These are phyloP conservation scores for Apamea monoglypha DNA, from an alignment of 2,888 invertebrate species.

Conservation along the genomic window DNA sequence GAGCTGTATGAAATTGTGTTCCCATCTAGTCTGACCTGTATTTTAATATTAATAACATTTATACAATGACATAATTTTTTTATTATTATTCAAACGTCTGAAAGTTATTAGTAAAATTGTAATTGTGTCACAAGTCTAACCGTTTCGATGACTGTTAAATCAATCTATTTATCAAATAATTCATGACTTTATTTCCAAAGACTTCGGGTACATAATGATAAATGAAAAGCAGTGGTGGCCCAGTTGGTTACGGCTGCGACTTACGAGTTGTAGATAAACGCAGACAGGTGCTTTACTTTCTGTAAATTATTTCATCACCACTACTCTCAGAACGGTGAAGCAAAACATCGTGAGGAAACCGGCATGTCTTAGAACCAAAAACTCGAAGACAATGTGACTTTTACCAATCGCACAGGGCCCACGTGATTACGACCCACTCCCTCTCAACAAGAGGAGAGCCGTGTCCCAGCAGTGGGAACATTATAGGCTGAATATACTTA, in stretches of 20 bases:
- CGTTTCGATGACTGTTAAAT: neutral
- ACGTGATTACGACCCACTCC: neutral
- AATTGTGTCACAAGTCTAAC: neutral
- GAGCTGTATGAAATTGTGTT: conserved; percentile 16
- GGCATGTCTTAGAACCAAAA: neutral
- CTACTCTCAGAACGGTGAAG: neutral
- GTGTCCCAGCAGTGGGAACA: too few species aligned
- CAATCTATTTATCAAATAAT: neutral
- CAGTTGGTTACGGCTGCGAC: neutral
- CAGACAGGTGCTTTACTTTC: neutral
- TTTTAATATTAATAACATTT: conserved; percentile 18
- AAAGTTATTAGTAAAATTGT: neutral
- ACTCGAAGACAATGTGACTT: neutral
- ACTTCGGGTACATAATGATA: conserved; percentile 1
- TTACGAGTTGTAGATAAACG: neutral
- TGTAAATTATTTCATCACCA: neutral
- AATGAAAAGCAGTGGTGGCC: neutral
- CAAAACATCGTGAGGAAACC: neutral
- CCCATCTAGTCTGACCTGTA: conserved; percentile 16
- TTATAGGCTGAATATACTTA: too few species aligned
- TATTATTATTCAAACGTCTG: neutral
- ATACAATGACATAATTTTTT: conserved; percentile 9
- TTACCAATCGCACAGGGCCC: neutral
- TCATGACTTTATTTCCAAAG: neutral
- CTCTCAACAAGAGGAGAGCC: neutral